Evolutionary conservation across 2,113 vertebrate species (phyloP).

Genomic region (Speoplatyrhinus poulsoni): DNA sequence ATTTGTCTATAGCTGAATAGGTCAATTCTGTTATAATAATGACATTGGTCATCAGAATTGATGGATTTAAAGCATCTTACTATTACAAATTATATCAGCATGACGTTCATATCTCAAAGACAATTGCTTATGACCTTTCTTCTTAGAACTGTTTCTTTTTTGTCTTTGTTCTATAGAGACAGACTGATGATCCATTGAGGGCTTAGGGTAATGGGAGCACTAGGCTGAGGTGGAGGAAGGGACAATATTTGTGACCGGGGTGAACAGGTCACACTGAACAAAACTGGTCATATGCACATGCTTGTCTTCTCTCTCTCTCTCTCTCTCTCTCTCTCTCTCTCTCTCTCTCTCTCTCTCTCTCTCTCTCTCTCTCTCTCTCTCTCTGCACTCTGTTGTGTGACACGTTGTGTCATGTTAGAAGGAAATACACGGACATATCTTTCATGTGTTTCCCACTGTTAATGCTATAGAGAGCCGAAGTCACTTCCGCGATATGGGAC

Average conservation of each 20-base stretch:
- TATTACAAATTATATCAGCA: too few species aligned
- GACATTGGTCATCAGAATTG: too few species aligned
- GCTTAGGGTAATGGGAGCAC: too few species aligned
- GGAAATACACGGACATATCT: neutral
- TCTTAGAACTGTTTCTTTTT: neutral
- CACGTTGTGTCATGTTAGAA: constrained; percentile 9
- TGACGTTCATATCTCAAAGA: too few species aligned
- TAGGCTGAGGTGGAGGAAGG: neutral
- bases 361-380: neutral
- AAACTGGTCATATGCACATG: constrained; percentile 34
- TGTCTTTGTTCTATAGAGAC: neutral
- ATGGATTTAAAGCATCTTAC: too few species aligned
- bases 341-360: neutral
- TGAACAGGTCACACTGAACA: constrained; percentile 30
- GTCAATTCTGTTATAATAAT: too few species aligned
- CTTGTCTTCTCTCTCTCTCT: constrained; percentile 9
- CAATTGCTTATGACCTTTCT: too few species aligned
- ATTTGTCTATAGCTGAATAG: too few species aligned
- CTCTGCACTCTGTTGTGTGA: too few species aligned
- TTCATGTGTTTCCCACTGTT: neutral
- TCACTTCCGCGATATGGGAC: too few species aligned
- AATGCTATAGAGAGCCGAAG: too few species aligned
- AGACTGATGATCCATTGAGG: neutral
- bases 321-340: too few species aligned
- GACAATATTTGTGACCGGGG: constrained; percentile 11